Percentiles rank a stretch among this genome's conserved stretches.
These are phyloP conservation scores for Sigmodon hispidus DNA, from an alignment of 2,113 vertebrate species.

Conservation along the genomic window DNA sequence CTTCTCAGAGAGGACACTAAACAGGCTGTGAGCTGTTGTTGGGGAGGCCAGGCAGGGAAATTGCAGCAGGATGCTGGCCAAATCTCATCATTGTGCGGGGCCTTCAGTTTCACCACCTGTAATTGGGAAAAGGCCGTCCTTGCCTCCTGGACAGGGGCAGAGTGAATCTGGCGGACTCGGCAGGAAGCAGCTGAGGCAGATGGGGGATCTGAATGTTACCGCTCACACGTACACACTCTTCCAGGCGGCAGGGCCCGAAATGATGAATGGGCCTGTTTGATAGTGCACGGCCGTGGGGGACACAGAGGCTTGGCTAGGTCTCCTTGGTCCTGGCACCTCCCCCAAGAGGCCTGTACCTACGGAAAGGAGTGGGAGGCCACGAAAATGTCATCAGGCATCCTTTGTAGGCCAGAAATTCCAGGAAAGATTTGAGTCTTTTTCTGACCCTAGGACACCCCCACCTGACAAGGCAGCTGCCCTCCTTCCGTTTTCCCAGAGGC, in stretches of 20 bases:
- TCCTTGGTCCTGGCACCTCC: background rate
- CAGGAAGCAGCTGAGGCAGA: slow-evolving; percentile 56
- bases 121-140: slow-evolving; percentile 25
- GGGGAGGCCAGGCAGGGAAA: slow-evolving; percentile 58
- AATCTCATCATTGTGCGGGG: slow-evolving; percentile 30
- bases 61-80: slow-evolving; percentile 59
- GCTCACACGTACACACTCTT: background rate
- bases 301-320: background rate
- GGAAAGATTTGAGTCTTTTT: slow-evolving; percentile 58
- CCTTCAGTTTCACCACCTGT: slow-evolving; percentile 72
- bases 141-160: background rate
- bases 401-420: slow-evolving; percentile 58
- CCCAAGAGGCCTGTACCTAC: background rate
- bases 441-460: slow-evolving; percentile 65
- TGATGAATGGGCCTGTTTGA: background rate
- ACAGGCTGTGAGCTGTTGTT: slow-evolving; percentile 57
- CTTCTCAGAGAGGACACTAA: slow-evolving; percentile 70
- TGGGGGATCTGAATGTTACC: background rate
- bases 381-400: background rate
- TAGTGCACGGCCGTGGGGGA: background rate
- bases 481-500: slow-evolving; percentile 71
- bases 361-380: background rate
- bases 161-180: background rate
- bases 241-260: background rate
- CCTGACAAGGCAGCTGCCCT: slow-evolving; percentile 76